Conservation (phyloP, 2,113 vertebrate species). For the Oceanites oceanicus region DNA sequence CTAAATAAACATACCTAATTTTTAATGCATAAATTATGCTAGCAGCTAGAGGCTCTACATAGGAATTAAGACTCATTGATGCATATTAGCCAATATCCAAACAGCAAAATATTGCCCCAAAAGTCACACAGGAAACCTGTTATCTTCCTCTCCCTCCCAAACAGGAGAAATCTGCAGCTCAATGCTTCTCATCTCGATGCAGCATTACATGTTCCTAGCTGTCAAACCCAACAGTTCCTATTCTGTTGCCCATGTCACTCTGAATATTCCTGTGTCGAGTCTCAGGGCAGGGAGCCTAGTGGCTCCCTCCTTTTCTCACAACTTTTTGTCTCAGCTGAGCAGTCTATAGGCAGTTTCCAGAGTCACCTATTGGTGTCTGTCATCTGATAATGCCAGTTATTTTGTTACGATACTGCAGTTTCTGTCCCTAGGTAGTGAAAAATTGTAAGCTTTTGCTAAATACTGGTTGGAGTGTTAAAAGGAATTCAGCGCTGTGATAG, state of each 20-base stretch:
- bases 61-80: neutral
- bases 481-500: neutral
- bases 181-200: fast-evolving
- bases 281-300: neutral
- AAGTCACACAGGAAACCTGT: neutral
- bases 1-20: neutral
- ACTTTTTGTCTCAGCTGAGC: neutral
- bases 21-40: neutral
- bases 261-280: neutral
- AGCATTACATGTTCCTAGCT: neutral
- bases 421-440: neutral
- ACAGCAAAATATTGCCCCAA: neutral
- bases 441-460: neutral
- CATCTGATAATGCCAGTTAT: neutral
- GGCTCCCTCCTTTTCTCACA: neutral
- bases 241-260: neutral
- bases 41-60: neutral
- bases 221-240: neutral
- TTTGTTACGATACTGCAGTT: neutral
- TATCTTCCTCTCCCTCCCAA: neutral
- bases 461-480: neutral
- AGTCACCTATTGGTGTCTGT: neutral
- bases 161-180: neutral
- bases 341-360: neutral
- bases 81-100: neutral